Base-by-base conservation (phyloP, 2,888 invertebrate genomes). In the Pecten maximus region DNA sequence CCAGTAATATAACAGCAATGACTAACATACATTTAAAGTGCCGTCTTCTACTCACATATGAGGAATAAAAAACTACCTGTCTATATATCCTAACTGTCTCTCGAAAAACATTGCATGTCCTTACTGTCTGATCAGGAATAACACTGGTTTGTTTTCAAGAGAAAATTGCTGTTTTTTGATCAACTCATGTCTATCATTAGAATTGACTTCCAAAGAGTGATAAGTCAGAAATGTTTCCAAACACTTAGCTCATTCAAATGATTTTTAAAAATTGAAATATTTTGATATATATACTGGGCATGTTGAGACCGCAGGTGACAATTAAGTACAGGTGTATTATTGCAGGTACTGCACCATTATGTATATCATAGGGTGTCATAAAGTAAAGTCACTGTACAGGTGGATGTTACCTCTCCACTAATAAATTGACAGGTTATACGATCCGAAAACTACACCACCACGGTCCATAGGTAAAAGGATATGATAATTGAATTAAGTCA, bases 361-460 rank as follows among this genome's bases (percentile, higher is more conserved):
- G 8, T 6, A 35, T 35, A 28, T 54, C 23, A 54, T 54, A 54
- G 2, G 28, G 15, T 74, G 74, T 74, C 35, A 35, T 28, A 74
- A 6, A 28, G 74, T 74, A 35, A 54, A 35, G 28, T 74, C 74
- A 74, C 35, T 74, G 28, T 35, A 74, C 74, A 74, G 74, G 74
- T 74, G 23, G 2, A 54, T 54, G 74, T 74, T 35, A 35, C 74
- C 3, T n/a, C 60, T n/a, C 23, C 23, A 23, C 35, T 35, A 74
- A 74, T 74, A 28, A 74, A 74, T 74, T 74, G 35, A 74, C 74
- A 35, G 28, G 74, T 74, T 74, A 35, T 74, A 74, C 35, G 74
- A 35, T 60, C 60, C 60, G n/a, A 48, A 48, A 48, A 48, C 48
- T 48, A 54, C 54, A 54, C 54, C 19, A 23, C 23, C 19, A 54